phyloP scores from a whole-genome alignment of 2,113 vertebrate genomes.

The Amphiprion percula region DNA sequence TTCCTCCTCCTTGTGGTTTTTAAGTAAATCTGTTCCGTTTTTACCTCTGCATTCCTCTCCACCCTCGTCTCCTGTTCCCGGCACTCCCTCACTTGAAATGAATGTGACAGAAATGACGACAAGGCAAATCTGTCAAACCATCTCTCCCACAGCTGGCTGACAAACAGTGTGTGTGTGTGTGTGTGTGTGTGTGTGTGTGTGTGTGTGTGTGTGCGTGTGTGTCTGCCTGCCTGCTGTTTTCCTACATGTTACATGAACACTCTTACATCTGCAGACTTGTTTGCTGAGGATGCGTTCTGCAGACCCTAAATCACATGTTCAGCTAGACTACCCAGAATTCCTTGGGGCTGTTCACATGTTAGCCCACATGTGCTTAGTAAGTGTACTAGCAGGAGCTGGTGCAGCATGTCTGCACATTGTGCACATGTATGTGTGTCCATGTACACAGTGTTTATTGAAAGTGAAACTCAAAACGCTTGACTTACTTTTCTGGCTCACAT shows the following conservation, averaged over 20 bases:
- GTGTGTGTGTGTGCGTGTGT: too few relatives aligned
- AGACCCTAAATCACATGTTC: constrained; percentile 1
- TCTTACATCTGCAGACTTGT: not conserved
- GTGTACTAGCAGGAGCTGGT: not conserved
- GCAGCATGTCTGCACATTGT: not conserved
- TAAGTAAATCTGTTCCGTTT: not conserved
- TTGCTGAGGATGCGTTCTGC: not conserved
- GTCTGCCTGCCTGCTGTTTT: too few relatives aligned
- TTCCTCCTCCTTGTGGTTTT: not conserved
- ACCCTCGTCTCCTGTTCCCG: not conserved
- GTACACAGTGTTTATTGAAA: constrained; percentile 59
- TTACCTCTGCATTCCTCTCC: not conserved
- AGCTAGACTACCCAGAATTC: constrained; percentile 21
- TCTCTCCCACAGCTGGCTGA: too few relatives aligned
- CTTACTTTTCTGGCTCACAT: constrained; percentile 23
- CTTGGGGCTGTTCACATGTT: not conserved
- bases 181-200: too few relatives aligned
- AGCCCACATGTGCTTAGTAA: not conserved
- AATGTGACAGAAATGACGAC: too few relatives aligned
- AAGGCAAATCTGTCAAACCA: too few relatives aligned
- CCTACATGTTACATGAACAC: not conserved
- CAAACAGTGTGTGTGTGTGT: not conserved
- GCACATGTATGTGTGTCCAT: not conserved
- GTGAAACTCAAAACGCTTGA: constrained; percentile 50
- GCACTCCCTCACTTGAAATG: not conserved